These are phyloP conservation scores for Galeopsomyia nigrocyanea DNA, from an alignment of 2,888 invertebrate species.

Conservation along the genomic window DNA sequence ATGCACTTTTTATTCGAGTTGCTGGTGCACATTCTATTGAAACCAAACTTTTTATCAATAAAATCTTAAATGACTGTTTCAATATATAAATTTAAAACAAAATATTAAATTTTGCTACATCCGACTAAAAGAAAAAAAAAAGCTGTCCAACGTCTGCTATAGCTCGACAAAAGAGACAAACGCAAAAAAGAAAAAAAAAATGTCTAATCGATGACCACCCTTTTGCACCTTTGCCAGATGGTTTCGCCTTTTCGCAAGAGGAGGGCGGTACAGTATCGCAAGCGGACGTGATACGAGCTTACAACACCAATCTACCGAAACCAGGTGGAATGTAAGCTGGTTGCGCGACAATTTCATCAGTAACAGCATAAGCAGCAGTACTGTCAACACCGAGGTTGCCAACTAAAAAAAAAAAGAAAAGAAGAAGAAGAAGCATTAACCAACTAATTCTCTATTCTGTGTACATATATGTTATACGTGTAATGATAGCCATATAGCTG, in stretches of 20 bases:
- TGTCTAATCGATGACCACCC: no score
- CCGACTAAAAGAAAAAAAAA: not conserved
- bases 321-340: conserved; percentile 77
- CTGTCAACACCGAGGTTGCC: conserved; percentile 36
- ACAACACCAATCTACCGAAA: conserved; percentile 93
- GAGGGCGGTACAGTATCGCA: conserved; percentile 96
- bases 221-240: conserved; percentile 76
- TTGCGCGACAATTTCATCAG: conserved; percentile 22
- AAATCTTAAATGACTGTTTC: no score
- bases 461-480: conserved; percentile 1
- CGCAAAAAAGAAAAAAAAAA: no score
- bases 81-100: not conserved
- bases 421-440: not conserved
- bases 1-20: no score
- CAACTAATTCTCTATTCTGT: not conserved
- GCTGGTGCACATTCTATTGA: no score
- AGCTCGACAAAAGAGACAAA: no score
- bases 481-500: not conserved
- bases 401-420: not conserved
- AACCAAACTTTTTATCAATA: no score
- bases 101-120: not conserved
- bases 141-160: not conserved
- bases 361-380: not conserved
- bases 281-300: conserved; percentile 94
- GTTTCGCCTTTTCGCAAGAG: conserved; percentile 99